Conservation (phyloP, 1,140 invertebrate genomes). For the Samia ricini region DNA sequence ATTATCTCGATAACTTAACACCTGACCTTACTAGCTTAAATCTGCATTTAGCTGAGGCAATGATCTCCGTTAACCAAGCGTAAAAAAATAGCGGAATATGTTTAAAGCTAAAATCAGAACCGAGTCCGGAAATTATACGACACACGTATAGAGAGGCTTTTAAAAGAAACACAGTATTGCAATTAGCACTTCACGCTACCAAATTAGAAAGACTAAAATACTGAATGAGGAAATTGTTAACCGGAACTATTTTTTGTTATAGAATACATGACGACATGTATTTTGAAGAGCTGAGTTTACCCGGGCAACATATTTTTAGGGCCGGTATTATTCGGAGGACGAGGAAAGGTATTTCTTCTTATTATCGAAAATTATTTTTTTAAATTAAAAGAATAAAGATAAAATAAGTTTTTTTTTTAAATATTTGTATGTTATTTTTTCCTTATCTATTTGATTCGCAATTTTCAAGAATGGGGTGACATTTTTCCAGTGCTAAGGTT, state of each 20-base stretch:
- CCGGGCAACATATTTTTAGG: neutral
- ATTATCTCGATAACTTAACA: too few species aligned
- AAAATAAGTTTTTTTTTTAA: too few species aligned
- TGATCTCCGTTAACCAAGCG: too few species aligned
- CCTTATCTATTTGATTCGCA: too few species aligned
- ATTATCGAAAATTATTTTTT: too few species aligned
- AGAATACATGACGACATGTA: neutral
- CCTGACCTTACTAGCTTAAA: too few species aligned
- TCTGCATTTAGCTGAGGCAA: too few species aligned
- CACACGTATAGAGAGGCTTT: neutral
- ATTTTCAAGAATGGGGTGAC: too few species aligned
- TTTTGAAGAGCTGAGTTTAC: neutral
- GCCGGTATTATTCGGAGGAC: neutral
- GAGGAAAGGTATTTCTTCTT: too few species aligned
- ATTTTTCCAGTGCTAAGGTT: too few species aligned
- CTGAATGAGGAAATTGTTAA: neutral
- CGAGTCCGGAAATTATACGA: neutral
- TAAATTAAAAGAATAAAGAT: too few species aligned
- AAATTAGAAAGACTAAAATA: neutral
- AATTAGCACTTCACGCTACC: neutral
- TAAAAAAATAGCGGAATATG: neutral
- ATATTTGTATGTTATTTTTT: too few species aligned
- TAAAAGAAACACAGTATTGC: neutral
- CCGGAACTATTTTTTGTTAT: neutral
- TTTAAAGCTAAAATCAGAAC: neutral